phyloP scores from a whole-genome alignment of 2,888 invertebrate genomes.

The Cryptosula pallasiana region DNA sequence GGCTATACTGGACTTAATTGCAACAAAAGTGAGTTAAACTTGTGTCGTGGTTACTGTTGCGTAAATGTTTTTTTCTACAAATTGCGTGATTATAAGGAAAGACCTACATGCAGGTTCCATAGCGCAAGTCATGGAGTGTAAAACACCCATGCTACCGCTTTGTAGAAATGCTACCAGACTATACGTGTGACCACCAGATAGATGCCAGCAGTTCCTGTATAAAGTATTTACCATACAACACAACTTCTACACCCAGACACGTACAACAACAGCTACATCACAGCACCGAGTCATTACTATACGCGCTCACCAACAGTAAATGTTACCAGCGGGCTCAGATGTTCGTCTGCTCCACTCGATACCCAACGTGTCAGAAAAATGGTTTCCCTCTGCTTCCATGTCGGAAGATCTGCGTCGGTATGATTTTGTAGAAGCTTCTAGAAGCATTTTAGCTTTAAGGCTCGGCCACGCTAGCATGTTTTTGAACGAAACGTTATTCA shows the following conservation, averaged over 20 bases:
- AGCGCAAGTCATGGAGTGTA: no score
- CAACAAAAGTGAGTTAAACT: no score
- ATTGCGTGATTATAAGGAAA: no score
- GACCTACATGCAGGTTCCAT: no score
- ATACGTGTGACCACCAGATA: neutral
- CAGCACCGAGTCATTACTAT: neutral
- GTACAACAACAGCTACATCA: neutral
- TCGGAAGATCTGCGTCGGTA: constrained; percentile 11
- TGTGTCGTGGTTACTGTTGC: no score
- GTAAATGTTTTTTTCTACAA: no score
- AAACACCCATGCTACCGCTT: neutral
- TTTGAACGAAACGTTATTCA: no score
- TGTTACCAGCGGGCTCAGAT: neutral
- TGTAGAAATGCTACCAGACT: neutral
- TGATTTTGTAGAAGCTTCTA: no score
- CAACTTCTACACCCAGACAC: constrained; percentile 3
- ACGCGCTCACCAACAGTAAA: neutral
- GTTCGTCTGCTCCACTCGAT: constrained; percentile 3
- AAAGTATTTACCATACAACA: neutral
- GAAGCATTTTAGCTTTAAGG: no score
- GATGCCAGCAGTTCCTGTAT: neutral
- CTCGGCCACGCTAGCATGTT: no score
- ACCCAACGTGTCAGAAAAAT: constrained; percentile 1
- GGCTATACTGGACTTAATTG: no score
- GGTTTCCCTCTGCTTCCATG: constrained; percentile 24